Evolutionary conservation across 2,888 invertebrate species (phyloP).

Genomic region (Brachyopa scutellaris): DNA sequence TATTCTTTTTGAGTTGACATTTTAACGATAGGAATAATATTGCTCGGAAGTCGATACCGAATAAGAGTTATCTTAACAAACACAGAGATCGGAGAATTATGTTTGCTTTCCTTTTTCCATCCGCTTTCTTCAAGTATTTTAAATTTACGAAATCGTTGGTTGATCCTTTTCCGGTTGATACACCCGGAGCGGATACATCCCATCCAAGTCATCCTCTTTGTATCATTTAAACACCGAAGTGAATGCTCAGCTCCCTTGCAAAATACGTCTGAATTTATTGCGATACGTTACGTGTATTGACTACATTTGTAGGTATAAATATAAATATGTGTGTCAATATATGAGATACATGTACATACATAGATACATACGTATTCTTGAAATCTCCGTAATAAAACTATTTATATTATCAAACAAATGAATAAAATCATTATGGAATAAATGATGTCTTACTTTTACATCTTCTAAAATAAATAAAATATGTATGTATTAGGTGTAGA

Average conservation of each 20-base stretch:
- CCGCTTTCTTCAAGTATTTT: conserved; percentile 61
- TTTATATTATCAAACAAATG: no score
- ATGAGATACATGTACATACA: no score
- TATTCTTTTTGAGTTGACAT: no score
- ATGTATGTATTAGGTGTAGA: no score
- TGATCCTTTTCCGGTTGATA: conserved; percentile 71
- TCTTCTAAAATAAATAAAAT: no score
- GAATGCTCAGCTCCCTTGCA: conserved; percentile 37
- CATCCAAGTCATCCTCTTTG: conserved; percentile 53
- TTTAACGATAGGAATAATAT: conserved; percentile 30
- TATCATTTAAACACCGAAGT: conserved; percentile 53
- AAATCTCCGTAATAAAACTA: conserved; percentile 11
- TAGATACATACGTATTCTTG: no score
- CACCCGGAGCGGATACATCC: conserved; percentile 66
- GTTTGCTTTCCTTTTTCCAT: conserved; percentile 61
- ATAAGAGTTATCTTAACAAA: conserved; percentile 51
- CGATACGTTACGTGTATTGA: neutral
- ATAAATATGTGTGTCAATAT: conserved; percentile 36
- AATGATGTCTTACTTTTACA: no score
- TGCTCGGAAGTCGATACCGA: conserved; percentile 50
- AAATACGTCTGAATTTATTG: conserved; percentile 22
- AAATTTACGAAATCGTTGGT: conserved; percentile 64
- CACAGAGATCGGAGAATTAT: conserved; percentile 43
- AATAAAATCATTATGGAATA: no score
- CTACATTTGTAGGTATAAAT: conserved; percentile 1